phyloP scores from a whole-genome alignment of 1,140 invertebrate genomes.

The Papilio xuthus region DNA sequence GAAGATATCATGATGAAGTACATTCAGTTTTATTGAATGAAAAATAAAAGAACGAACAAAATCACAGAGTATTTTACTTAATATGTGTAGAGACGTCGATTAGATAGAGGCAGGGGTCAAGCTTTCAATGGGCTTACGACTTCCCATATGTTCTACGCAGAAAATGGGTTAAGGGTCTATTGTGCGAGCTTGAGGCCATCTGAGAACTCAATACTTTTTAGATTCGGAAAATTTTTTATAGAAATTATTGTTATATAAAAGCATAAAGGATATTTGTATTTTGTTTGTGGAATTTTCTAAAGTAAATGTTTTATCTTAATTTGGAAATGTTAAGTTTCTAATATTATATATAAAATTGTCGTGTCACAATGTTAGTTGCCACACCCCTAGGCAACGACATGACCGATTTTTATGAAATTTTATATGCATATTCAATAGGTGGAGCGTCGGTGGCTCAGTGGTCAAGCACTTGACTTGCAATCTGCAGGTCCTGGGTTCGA shows the following conservation, averaged over 20 bases:
- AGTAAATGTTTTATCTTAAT: too few species aligned
- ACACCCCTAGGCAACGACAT: too few species aligned
- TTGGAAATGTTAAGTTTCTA: too few species aligned
- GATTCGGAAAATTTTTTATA: neutral
- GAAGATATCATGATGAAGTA: neutral
- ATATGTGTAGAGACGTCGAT: conserved; percentile 9
- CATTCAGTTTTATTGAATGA: neutral
- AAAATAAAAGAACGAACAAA: conserved; percentile 17
- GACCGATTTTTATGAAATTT: too few species aligned
- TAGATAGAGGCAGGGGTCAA: conserved; percentile 12
- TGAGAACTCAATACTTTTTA: conserved; percentile 1
- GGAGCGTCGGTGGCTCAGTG: too few species aligned
- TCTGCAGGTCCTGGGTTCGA: too few species aligned
- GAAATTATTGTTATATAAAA: neutral
- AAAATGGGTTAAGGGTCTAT: conserved; percentile 45
- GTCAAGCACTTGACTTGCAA: too few species aligned
- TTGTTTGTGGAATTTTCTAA: neutral
- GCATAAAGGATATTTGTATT: neutral
- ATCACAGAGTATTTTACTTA: conserved; percentile 1
- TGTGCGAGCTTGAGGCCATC: conserved; percentile 7
- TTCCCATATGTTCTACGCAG: conserved; percentile 16
- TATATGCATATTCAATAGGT: too few species aligned
- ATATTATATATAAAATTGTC: too few species aligned
- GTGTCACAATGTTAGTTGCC: too few species aligned
- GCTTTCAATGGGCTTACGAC: conserved; percentile 22